These are phyloP conservation scores for Spongilla lacustris DNA, from an alignment of 37 sponge, comb jelly and placozoan species.

Conservation along the genomic window DNA sequence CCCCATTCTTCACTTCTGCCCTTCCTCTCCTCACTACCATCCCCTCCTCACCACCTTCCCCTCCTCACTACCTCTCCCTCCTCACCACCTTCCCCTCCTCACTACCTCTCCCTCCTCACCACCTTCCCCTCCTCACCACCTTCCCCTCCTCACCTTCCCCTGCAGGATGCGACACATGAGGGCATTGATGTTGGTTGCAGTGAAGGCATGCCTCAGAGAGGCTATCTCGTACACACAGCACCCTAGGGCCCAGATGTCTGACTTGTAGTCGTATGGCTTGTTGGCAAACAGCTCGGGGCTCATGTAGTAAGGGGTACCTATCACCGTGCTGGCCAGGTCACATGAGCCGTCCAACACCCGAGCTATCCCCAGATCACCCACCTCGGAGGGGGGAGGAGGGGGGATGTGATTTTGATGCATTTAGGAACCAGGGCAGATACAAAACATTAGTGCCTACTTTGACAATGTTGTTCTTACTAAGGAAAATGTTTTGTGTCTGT, in stretches of 20 bases:
- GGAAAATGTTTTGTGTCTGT: constrained; percentile 97
- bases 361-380: constrained; percentile 97
- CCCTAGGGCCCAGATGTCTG: constrained; percentile 86
- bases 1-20: too few species aligned
- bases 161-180: constrained; percentile 82
- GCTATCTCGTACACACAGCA: constrained; percentile 98
- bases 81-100: too few species aligned
- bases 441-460: constrained; percentile 45
- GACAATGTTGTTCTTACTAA: constrained; percentile 87
- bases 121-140: too few species aligned
- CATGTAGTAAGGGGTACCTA: constrained; percentile 99
- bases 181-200: constrained; percentile 83
- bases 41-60: too few species aligned
- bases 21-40: too few species aligned
- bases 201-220: constrained; percentile 90
- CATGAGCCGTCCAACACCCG: constrained; percentile 88
- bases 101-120: too few species aligned
- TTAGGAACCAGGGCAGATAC: too few species aligned
- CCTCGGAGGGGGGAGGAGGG: constrained; percentile 37
- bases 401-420: background rate
- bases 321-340: constrained; percentile 92
- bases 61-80: too few species aligned
- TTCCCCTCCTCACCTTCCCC: constrained; percentile 77
- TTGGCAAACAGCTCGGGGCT: constrained; percentile 95
- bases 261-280: constrained; percentile 92